These are phyloP conservation scores for Rhinopomastus cyanomelas DNA, from an alignment of 2,113 vertebrate species.

Conservation along the genomic window DNA sequence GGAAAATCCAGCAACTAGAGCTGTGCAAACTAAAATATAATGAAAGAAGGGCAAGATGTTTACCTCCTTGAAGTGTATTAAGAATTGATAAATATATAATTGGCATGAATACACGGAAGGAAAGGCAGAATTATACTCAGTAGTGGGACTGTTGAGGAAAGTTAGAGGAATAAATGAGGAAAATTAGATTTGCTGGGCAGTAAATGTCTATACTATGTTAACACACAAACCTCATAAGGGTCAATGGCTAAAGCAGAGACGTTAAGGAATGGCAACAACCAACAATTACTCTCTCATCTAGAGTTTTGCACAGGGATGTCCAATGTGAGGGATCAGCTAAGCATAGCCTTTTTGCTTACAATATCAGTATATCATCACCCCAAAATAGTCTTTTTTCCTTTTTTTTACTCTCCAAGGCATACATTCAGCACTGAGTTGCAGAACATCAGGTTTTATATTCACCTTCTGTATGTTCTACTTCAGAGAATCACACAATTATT, in stretches of 20 bases:
- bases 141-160: background rate
- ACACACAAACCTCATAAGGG: background rate
- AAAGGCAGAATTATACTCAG: background rate
- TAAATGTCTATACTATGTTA: background rate
- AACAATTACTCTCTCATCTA: background rate
- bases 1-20: background rate
- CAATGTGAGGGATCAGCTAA: background rate
- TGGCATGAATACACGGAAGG: background rate
- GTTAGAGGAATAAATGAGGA: too few relatives aligned
- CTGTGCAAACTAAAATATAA: background rate
- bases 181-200: background rate
- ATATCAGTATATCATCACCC: background rate
- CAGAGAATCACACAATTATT: too few relatives aligned
- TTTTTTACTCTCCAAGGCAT: background rate
- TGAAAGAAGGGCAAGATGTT: background rate
- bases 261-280: background rate
- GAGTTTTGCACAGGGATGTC: background rate
- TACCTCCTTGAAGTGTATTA: background rate
- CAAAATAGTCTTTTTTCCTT: background rate
- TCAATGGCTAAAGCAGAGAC: background rate
- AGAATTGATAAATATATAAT: background rate
- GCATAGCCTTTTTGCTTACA: background rate
- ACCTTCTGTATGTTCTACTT: background rate
- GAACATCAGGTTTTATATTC: background rate
- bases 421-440: background rate